Evolutionary conservation across 2,888 invertebrate species (phyloP).

Genomic region (Molorchus minor): DNA sequence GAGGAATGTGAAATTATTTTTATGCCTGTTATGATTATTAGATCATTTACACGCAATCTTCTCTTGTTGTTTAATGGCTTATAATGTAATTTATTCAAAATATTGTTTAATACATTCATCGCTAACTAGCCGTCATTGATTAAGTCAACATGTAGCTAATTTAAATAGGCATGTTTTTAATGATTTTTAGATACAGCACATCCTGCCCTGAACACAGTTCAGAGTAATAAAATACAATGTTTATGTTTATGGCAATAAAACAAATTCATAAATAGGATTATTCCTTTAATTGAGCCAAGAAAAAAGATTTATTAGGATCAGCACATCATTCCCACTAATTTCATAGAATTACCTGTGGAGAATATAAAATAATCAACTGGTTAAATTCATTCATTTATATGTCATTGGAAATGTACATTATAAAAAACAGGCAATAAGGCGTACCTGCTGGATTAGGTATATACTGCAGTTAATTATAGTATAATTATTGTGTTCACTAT

Average conservation of each 20-base stretch:
- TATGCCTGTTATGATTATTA: no score
- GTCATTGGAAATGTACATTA: constrained; percentile 42
- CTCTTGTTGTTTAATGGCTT: no score
- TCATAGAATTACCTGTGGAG: constrained; percentile 17
- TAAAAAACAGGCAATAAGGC: constrained; percentile 22
- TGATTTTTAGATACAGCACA: constrained; percentile 4
- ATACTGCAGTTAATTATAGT: constrained; percentile 45
- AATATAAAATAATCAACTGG: constrained; percentile 25
- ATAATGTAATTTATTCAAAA: constrained; percentile 2
- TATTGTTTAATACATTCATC: not conserved
- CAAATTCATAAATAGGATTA: constrained; percentile 5
- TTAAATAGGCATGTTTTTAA: constrained; percentile 12
- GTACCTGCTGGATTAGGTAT: constrained; percentile 13
- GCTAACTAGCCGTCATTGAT: constrained; percentile 9
- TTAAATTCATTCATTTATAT: constrained; percentile 35
- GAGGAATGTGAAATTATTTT: no score
- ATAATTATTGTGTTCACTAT: constrained; percentile 47
- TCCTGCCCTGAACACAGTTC: constrained; percentile 2
- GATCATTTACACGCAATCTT: no score
- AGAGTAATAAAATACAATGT: not conserved
- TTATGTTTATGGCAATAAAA: not conserved
- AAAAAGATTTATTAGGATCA: constrained; percentile 6
- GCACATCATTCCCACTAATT: constrained; percentile 30
- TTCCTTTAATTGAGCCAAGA: constrained; percentile 5
- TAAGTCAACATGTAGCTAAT: constrained; percentile 15